phyloP scores from a whole-genome alignment of 2,113 vertebrate genomes.

The Hydropotes inermis region DNA sequence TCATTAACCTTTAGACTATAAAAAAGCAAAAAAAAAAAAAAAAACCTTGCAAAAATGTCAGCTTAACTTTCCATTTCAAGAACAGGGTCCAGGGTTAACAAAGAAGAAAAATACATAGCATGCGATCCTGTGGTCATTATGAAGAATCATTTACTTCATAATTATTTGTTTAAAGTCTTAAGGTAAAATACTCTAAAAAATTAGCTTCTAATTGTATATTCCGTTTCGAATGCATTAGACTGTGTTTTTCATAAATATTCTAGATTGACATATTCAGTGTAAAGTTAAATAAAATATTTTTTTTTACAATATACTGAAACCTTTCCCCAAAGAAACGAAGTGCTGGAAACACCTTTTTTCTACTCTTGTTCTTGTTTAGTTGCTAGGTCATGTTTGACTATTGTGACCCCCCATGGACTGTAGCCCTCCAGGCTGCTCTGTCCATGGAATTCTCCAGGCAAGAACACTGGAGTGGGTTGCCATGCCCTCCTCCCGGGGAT shows the following conservation, averaged over 20 bases:
- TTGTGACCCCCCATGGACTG: background rate
- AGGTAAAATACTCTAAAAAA: background rate
- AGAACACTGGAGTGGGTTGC: background rate
- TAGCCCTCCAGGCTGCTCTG: background rate
- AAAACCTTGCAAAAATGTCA: conserved; percentile 57
- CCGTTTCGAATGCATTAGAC: background rate
- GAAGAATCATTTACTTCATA: background rate
- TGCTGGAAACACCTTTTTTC: background rate
- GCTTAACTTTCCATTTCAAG: conserved; percentile 66
- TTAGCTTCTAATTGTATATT: background rate
- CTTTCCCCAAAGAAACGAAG: background rate
- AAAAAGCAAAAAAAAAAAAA: conserved; percentile 34
- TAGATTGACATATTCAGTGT: background rate
- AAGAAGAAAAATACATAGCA: conserved; percentile 48
- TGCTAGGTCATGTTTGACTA: background rate
- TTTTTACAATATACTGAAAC: background rate
- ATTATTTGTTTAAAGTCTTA: conserved; percentile 1
- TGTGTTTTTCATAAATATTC: background rate
- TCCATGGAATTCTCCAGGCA: background rate
- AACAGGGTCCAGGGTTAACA: conserved; percentile 53
- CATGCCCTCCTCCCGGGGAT: background rate
- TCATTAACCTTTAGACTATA: conserved; percentile 76
- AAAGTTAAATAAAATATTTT: background rate
- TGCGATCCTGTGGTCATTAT: conserved; percentile 39
- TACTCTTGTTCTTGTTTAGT: background rate